Evolutionary conservation across 2,797 vertebrate genomes (phyloP).

Genomic region (Emydoidea blandingii): DNA sequence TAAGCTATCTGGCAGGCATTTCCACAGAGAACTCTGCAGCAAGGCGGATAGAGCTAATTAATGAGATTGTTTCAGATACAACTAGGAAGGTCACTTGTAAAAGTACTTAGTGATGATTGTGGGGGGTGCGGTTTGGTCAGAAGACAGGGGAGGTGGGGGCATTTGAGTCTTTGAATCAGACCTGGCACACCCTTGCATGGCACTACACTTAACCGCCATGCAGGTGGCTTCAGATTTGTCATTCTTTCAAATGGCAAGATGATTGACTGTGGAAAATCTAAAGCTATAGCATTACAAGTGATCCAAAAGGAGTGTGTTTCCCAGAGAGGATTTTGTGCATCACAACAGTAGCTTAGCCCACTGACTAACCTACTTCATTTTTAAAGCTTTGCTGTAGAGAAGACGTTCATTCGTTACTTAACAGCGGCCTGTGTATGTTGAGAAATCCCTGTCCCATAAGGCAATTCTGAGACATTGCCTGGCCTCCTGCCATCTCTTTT

Average conservation of each 20-base stretch:
- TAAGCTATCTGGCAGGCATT: background rate
- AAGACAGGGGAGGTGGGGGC: background rate
- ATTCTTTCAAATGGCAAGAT: background rate
- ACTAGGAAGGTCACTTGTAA: background rate
- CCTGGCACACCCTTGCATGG: background rate
- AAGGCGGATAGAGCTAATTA: background rate
- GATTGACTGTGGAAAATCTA: background rate
- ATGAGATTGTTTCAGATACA: background rate
- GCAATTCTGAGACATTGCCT: background rate
- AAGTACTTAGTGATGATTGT: background rate
- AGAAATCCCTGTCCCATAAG: background rate
- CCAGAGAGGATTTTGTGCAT: background rate
- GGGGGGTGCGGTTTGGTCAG: background rate
- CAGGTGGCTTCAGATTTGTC: background rate
- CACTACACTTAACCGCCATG: background rate
- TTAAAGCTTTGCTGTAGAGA: slow-evolving; percentile 3
- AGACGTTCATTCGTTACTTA: background rate
- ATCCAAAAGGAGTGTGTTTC: background rate
- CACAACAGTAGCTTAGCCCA: background rate
- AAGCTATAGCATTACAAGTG: background rate
- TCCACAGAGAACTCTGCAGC: background rate
- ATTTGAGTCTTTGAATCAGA: background rate
- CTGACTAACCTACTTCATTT: background rate
- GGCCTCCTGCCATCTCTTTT: background rate
- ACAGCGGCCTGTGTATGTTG: background rate